Percentiles rank a stretch among this genome's conserved stretches.
Conservation (phyloP, 2,888 invertebrate genomes). For the Drosophila kambysellisi region DNA sequence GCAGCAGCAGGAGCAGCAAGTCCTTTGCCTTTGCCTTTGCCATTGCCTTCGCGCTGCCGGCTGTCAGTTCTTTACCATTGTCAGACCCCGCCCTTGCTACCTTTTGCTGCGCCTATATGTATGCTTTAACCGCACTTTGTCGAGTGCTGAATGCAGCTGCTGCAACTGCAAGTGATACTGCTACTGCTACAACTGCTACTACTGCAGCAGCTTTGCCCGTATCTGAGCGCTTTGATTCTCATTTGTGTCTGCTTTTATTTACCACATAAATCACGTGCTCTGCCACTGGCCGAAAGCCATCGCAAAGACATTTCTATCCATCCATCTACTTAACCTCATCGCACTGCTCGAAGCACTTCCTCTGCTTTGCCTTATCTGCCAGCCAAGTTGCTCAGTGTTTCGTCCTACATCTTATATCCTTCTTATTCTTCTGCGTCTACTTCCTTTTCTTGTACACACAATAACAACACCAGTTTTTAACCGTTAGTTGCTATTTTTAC, state of each 20-base stretch:
- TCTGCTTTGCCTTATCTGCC: slow-evolving; percentile 53
- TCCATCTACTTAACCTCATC: slow-evolving; percentile 68
- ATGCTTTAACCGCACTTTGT: slow-evolving; percentile 55
- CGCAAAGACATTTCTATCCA: slow-evolving; percentile 65
- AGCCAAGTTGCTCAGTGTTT: slow-evolving; percentile 5
- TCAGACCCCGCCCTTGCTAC: slow-evolving; percentile 16
- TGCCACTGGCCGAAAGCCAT: slow-evolving; percentile 42
- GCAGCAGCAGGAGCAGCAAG: slow-evolving; percentile 8
- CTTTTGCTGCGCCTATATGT: slow-evolving; percentile 44
- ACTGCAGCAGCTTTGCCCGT: slow-evolving; percentile 43
- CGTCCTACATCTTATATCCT: slow-evolving; percentile 4
- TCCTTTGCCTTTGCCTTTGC: slow-evolving; percentile 9
- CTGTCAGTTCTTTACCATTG: slow-evolving; percentile 34
- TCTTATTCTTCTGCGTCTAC: slow-evolving; percentile 3
- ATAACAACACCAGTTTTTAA: slow-evolving; percentile 40
- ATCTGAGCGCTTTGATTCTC: slow-evolving; percentile 67
- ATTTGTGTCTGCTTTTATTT: slow-evolving; percentile 76
- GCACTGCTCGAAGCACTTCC: slow-evolving; percentile 61
- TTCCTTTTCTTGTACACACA: slow-evolving; percentile 12
- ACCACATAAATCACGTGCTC: slow-evolving; percentile 79
- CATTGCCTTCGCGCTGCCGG: slow-evolving; percentile 14
- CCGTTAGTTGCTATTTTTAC: slow-evolving; percentile 73
- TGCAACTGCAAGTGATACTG: slow-evolving; percentile 10
- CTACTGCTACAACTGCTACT: slow-evolving; percentile 5
- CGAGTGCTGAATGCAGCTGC: slow-evolving; percentile 27